phyloP scores from a whole-genome alignment of 2,797 vertebrate genomes.

The Myotis daubentonii region DNA sequence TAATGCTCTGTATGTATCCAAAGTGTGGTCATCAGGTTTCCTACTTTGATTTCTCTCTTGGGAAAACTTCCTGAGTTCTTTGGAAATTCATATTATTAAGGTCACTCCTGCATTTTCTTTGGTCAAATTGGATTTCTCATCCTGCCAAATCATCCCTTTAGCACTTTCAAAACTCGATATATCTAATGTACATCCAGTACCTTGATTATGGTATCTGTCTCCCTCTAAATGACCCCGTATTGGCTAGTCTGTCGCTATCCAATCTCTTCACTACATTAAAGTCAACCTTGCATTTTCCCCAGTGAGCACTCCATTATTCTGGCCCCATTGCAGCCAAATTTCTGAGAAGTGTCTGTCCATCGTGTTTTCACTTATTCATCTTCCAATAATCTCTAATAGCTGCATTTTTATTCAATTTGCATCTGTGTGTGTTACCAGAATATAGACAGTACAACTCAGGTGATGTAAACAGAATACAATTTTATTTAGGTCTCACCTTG shows the following conservation, averaged over 20 bases:
- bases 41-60: not conserved
- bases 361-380: not conserved
- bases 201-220: not conserved
- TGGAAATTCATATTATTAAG: not conserved
- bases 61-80: constrained; percentile 10
- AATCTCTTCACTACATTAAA: not conserved
- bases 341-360: constrained; percentile 9
- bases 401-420: constrained; percentile 30
- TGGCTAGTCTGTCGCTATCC: not conserved
- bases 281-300: constrained; percentile 13
- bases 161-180: not conserved
- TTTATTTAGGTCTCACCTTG: constrained; percentile 28
- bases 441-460: not conserved
- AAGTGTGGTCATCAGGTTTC: not conserved
- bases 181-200: not conserved
- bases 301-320: not conserved
- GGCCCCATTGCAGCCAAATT: not conserved
- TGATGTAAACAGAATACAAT: not conserved
- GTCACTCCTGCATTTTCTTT: constrained; percentile 8
- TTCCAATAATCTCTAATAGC: not conserved
- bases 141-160: not conserved
- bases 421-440: not conserved
- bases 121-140: not conserved
- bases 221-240: not conserved
- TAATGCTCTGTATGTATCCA: not conserved